These are phyloP conservation scores for Drosophila triauraria DNA, from an alignment of 1,140 invertebrate species.

Conservation along the genomic window DNA sequence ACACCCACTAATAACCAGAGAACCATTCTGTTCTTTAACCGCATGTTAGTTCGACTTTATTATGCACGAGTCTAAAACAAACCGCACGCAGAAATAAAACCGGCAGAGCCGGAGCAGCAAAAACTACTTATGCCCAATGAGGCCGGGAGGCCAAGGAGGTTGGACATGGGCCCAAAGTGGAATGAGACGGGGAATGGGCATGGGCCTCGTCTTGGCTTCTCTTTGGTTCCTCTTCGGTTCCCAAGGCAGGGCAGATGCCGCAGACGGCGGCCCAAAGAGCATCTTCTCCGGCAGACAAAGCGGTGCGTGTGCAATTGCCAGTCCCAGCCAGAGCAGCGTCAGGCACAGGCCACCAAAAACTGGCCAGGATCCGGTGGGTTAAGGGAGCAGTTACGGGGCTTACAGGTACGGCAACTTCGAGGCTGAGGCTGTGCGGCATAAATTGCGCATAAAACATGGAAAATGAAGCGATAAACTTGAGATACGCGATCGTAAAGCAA, in stretches of 20 bases:
- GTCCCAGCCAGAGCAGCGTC: constrained; percentile 73
- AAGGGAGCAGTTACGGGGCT: constrained; percentile 1
- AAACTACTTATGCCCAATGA: constrained; percentile 65
- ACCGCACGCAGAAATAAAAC: constrained; percentile 52
- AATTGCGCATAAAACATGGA: constrained; percentile 83
- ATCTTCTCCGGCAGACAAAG: constrained; percentile 72
- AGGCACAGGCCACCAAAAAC: constrained; percentile 49
- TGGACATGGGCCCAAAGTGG: not conserved
- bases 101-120: constrained; percentile 57
- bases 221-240: constrained; percentile 27
- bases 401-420: constrained; percentile 2
- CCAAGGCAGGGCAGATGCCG: constrained; percentile 40
- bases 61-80: constrained; percentile 57
- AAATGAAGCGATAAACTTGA: constrained; percentile 84
- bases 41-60: constrained; percentile 54
- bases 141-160: constrained; percentile 9
- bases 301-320: constrained; percentile 75
- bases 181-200: constrained; percentile 5
- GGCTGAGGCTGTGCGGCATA: constrained; percentile 59
- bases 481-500: constrained; percentile 83
- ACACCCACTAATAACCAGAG: constrained; percentile 9
- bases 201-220: constrained; percentile 6
- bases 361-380: constrained; percentile 6
- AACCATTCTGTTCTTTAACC: constrained; percentile 32
- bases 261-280: constrained; percentile 23